Base-by-base conservation (phyloP, 2,888 invertebrate genomes). In the Timandra comae region DNA sequence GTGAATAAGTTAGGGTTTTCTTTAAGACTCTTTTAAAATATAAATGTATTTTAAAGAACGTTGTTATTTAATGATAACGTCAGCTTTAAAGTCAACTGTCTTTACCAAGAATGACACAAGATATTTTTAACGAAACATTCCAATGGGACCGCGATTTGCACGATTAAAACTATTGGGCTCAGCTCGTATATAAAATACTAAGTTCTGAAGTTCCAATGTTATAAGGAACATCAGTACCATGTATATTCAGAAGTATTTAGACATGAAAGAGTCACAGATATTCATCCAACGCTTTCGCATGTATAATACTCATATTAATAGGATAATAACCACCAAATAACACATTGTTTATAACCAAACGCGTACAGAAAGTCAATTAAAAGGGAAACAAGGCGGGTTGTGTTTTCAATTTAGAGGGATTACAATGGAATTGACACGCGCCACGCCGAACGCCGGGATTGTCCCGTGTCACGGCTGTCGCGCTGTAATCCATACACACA, bases 321-420 rank as follows among this genome's bases (percentile, higher is more conserved):
- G n/a, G n/a, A n/a, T n/a, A n/a, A n/a, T n/a, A n/a, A n/a, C n/a
- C n/a, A n/a, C n/a, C n/a, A n/a, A n/a, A n/a, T n/a, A n/a, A n/a
- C n/a, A n/a, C n/a, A n/a, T n/a, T n/a, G n/a, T n/a, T n/a, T n/a
- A n/a, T n/a, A n/a, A n/a, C n/a, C n/a, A n/a, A n/a, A n/a, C n/a
- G n/a, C n/a, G 37, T 41, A 39, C 40, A 27, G 13, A 5, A 11
- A 35, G 41, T 39, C 33, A 49, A 52, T 45, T 44, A 16, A 16
- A 16, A 16, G 4, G 4, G 51, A 41, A 45, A 56, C 59, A 51
- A 49, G 51, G 59, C 51, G 54, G 56, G 16, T 16, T 16, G 16
- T 58, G 56, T 56, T 59, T 56, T 56, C 54, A 56, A 56, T 58
- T 58, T 58, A 44, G 52, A 46, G 45, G 56, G 56, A 56, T 56